phyloP scores from a whole-genome alignment of 2,888 invertebrate species.

The Sussaba pulchella region DNA sequence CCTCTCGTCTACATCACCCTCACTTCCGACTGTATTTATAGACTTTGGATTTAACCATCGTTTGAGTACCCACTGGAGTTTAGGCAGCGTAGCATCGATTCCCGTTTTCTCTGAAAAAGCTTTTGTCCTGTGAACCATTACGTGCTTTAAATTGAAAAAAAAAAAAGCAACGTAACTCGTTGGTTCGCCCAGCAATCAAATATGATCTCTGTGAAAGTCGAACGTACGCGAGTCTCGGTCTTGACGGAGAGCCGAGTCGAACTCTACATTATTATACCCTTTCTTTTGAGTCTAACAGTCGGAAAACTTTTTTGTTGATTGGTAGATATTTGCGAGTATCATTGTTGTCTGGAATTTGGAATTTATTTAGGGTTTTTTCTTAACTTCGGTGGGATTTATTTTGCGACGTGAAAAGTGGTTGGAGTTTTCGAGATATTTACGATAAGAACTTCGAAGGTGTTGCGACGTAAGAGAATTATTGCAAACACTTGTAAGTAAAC shows the following conservation, averaged over 20 bases:
- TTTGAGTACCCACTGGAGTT: constrained; percentile 69
- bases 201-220: neutral
- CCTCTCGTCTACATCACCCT: constrained; percentile 47
- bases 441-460: too few species aligned
- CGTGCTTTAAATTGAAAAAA: constrained; percentile 17
- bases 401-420: too few species aligned
- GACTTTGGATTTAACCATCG: constrained; percentile 73
- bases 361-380: too few species aligned
- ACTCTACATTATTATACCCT: neutral
- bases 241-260: neutral
- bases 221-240: neutral
- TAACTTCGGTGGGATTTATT: too few species aligned
- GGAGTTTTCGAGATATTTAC: too few species aligned
- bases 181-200: neutral
- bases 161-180: neutral
- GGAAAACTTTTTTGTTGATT: too few species aligned
- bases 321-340: too few species aligned
- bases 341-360: too few species aligned
- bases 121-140: neutral
- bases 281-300: too few species aligned
- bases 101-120: constrained; percentile 3
- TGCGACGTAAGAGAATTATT: too few species aligned
- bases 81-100: constrained; percentile 54
- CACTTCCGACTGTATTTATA: constrained; percentile 74
- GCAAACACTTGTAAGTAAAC: too few species aligned